A percentile compares a stretch with the other conserved stretches of the same genome.
Conservation (phyloP, 1,140 invertebrate species). For the Dolichoris vasculosae region DNA sequence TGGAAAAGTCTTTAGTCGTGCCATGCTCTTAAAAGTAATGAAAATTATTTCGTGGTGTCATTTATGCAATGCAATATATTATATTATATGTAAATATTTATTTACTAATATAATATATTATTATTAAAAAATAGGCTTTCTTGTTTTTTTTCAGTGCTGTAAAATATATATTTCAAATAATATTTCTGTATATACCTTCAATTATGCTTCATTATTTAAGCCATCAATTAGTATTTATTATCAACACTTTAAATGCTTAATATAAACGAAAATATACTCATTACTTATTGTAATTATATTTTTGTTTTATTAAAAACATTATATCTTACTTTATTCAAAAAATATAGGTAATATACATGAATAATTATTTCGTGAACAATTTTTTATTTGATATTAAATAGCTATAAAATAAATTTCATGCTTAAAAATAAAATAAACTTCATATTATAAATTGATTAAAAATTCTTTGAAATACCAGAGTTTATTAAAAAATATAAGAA, state of each 20-base stretch:
- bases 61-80: not conserved
- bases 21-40: constrained; percentile 12
- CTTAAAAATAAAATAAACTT: no score
- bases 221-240: no score
- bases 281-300: no score
- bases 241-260: no score
- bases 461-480: no score
- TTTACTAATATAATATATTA: not conserved
- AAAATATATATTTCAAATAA: not conserved
- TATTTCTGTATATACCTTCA: not conserved
- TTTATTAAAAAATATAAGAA: not conserved
- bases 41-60: constrained; percentile 2
- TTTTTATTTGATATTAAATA: no score
- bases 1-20: constrained; percentile 25
- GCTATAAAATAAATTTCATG: no score
- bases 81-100: not conserved
- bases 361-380: no score
- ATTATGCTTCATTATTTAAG: not conserved
- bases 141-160: not conserved
- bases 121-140: not conserved
- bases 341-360: not conserved
- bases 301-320: no score
- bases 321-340: not conserved
- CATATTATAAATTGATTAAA: no score
- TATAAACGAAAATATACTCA: no score